phyloP scores from a whole-genome alignment of 2,113 vertebrate genomes.

The Peromyscus leucopus region DNA sequence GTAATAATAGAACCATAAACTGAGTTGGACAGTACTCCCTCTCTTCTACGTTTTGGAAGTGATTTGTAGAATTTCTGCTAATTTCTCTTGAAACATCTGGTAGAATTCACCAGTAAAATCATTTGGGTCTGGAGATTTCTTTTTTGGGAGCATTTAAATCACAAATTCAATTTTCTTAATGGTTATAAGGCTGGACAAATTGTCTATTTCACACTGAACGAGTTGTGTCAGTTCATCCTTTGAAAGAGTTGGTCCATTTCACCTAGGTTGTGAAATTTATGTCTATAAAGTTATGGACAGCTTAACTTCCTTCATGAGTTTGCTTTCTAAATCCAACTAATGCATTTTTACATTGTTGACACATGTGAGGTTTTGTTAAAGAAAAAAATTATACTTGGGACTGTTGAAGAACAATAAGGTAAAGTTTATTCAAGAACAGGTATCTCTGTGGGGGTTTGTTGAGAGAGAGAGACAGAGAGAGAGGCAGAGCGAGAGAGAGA shows the following conservation, averaged over 20 bases:
- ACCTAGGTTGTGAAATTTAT: not conserved
- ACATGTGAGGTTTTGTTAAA: not conserved
- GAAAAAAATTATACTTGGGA: not conserved
- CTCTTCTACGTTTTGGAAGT: slow-evolving; percentile 44
- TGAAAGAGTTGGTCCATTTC: slow-evolving; percentile 17
- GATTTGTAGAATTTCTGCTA: slow-evolving; percentile 50
- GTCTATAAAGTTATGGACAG: not conserved
- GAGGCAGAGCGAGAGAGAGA: not conserved
- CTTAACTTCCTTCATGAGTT: not conserved
- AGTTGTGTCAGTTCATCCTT: not conserved
- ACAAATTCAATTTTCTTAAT: slow-evolving; percentile 51
- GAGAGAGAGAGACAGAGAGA: not conserved
- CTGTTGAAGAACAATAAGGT: not conserved
- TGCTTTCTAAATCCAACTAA: not conserved
- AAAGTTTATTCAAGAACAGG: not conserved
- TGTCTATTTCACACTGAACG: slow-evolving; percentile 29
- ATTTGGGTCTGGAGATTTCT: slow-evolving; percentile 54
- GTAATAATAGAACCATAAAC: not conserved
- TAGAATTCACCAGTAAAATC: slow-evolving; percentile 55
- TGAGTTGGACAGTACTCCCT: not conserved
- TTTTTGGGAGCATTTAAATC: slow-evolving; percentile 35
- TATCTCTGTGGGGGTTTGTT: not conserved
- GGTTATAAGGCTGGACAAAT: slow-evolving; percentile 10
- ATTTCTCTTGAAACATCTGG: slow-evolving; percentile 60
- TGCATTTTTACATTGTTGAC: not conserved